These are phyloP conservation scores for Perithous albicinctus DNA, from an alignment of 2,888 invertebrate genomes.

Conservation along the genomic window DNA sequence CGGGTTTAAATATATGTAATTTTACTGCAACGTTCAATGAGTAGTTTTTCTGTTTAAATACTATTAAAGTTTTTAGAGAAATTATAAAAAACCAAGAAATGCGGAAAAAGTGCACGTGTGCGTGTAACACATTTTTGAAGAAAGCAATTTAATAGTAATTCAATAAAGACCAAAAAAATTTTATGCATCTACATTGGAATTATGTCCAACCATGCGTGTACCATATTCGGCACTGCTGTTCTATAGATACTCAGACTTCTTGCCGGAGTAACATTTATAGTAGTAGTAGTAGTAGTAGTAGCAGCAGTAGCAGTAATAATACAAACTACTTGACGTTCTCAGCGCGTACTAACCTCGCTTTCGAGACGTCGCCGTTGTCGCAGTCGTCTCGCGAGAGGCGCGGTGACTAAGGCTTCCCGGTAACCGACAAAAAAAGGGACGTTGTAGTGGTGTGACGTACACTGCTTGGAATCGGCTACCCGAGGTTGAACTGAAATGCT, in stretches of 20 bases:
- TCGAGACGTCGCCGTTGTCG: slow-evolving; percentile 58
- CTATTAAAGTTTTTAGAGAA: too few relatives aligned
- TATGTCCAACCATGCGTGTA: too few relatives aligned
- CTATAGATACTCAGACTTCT: background rate
- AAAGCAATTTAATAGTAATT: background rate
- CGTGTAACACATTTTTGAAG: too few relatives aligned
- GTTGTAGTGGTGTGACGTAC: slow-evolving; percentile 29
- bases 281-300: too few relatives aligned
- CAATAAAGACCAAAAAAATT: background rate
- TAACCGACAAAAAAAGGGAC: slow-evolving; percentile 61
- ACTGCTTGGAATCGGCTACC: slow-evolving; percentile 56
- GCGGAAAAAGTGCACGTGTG: too few relatives aligned
- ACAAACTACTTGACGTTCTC: slow-evolving; percentile 60
- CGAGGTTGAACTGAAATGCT: slow-evolving; percentile 37
- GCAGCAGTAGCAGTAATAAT: too few relatives aligned
- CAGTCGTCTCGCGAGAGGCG: slow-evolving; percentile 44
- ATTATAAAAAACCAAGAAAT: too few relatives aligned
- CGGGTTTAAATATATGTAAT: too few relatives aligned
- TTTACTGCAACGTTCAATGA: too few relatives aligned
- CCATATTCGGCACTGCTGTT: background rate
- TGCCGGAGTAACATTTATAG: too few relatives aligned
- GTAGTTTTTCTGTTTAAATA: too few relatives aligned
- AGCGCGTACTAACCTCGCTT: slow-evolving; percentile 66
- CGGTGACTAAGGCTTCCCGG: slow-evolving; percentile 78
- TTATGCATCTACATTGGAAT: too few relatives aligned